phyloP scores from a whole-genome alignment of 2,113 vertebrate genomes.

The Girardinichthys multiradiatus region DNA sequence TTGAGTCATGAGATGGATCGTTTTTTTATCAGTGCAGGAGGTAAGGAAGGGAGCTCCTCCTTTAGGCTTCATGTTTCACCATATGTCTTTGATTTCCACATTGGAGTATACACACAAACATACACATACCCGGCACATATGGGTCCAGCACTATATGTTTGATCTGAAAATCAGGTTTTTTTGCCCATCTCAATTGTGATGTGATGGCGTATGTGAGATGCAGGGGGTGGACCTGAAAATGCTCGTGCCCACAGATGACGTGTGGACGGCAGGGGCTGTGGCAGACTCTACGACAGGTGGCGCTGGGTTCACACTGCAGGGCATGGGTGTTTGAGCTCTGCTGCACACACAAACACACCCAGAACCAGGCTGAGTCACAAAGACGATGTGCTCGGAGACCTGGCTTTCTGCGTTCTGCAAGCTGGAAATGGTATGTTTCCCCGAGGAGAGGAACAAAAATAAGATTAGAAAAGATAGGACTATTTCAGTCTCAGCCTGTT shows the following conservation, averaged over 20 bases:
- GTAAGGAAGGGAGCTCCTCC: background rate
- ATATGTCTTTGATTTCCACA: constrained; percentile 4
- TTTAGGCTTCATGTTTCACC: constrained; percentile 14
- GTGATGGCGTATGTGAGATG: constrained; percentile 42
- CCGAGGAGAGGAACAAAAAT: constrained; percentile 18
- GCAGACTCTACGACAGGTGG: constrained; percentile 80
- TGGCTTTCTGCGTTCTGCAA: constrained; percentile 31
- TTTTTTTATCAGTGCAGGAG: background rate
- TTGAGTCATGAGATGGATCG: background rate
- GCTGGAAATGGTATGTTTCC: constrained; percentile 47
- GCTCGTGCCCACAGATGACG: constrained; percentile 60
- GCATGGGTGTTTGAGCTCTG: constrained; percentile 73
- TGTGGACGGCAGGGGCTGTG: constrained; percentile 52
- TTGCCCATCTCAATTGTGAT: constrained; percentile 27
- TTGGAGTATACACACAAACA: background rate
- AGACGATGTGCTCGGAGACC: constrained; percentile 32
- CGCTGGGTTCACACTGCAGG: constrained; percentile 73
- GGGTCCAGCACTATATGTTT: background rate
- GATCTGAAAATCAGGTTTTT: too few species aligned
- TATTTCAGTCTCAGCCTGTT: constrained; percentile 20
- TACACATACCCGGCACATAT: background rate
- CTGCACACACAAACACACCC: constrained; percentile 45
- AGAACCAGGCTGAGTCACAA: constrained; percentile 63
- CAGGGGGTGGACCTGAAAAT: constrained; percentile 20
- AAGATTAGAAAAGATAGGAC: constrained; percentile 13